Evolutionary conservation across 2,888 invertebrate genomes (phyloP).

Genomic region (Phrixothrix hirtus): DNA sequence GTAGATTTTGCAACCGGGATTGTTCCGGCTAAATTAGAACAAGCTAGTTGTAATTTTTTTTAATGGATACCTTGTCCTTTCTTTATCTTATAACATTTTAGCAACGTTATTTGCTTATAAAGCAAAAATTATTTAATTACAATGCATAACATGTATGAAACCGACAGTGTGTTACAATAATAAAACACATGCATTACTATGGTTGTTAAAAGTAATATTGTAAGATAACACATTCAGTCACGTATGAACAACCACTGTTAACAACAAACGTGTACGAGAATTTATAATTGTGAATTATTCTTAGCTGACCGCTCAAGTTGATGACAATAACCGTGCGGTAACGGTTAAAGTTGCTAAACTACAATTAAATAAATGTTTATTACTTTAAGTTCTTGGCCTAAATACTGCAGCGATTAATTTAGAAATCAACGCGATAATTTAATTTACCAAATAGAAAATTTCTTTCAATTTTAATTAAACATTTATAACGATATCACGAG

Average conservation of each 20-base stretch:
- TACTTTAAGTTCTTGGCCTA: slow-evolving; percentile 13
- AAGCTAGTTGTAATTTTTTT: too few species aligned
- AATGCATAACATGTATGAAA: slow-evolving; percentile 18
- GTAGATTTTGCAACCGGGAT: too few species aligned
- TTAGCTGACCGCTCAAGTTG: slow-evolving; percentile 20
- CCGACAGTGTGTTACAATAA: slow-evolving; percentile 29
- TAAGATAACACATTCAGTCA: slow-evolving; percentile 31
- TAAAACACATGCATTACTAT: slow-evolving; percentile 26
- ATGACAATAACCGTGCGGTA: slow-evolving; percentile 25
- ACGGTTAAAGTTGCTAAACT: slow-evolving; percentile 15
- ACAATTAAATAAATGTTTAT: slow-evolving; percentile 20
- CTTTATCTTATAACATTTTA: too few species aligned
- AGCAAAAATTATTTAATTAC: slow-evolving; percentile 9
- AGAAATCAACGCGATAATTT: too few species aligned
- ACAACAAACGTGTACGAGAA: slow-evolving; percentile 45
- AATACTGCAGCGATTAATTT: too few species aligned
- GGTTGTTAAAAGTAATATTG: slow-evolving; percentile 23
- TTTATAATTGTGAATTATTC: slow-evolving; percentile 46
- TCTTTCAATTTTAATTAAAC: too few species aligned
- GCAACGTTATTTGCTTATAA: not conserved
- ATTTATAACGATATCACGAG: too few species aligned
- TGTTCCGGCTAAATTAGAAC: too few species aligned
- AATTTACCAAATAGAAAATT: too few species aligned
- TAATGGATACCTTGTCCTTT: too few species aligned
- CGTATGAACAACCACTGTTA: slow-evolving; percentile 37